Evolutionary conservation across 2,888 invertebrate species (phyloP).

Genomic region (Eupithecia centaureata): DNA sequence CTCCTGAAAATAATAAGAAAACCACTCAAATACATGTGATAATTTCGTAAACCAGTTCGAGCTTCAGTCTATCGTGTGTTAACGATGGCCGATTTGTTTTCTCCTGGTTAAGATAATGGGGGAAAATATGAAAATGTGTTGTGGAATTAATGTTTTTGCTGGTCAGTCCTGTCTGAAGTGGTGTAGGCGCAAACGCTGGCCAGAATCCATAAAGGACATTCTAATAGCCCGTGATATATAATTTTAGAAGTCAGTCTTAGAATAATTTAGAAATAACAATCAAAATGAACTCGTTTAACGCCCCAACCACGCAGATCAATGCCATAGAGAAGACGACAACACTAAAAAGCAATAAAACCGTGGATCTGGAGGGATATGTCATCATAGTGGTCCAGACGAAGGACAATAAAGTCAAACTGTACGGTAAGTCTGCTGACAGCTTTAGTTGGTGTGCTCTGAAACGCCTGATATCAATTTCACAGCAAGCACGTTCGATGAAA

Average conservation of each 20-base stretch:
- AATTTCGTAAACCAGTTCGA: conserved; percentile 43
- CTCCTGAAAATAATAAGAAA: conserved; percentile 22
- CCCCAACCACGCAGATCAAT: conserved; percentile 78
- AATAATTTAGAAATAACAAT: conserved; percentile 42
- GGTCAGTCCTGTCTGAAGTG: conserved; percentile 74
- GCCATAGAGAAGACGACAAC: conserved; percentile 80
- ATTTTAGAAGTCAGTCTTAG: conserved; percentile 39
- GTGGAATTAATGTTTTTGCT: conserved; percentile 56
- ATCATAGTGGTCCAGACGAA: conserved; percentile 97
- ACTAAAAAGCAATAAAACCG: conserved; percentile 82
- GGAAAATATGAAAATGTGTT: conserved; percentile 68
- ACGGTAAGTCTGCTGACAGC: conserved; percentile 85
- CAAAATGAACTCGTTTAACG: conserved; percentile 80
- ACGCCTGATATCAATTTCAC: conserved; percentile 28
- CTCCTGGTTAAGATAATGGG: conserved; percentile 71
- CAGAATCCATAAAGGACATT: conserved; percentile 50
- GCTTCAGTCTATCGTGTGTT: conserved; percentile 45
- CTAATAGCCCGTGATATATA: conserved; percentile 39
- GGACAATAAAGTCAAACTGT: conserved; percentile 96
- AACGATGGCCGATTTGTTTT: conserved; percentile 69
- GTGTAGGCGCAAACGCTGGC: conserved; percentile 80
- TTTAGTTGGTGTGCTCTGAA: not conserved
- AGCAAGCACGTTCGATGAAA: conserved; percentile 19
- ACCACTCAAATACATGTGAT: conserved; percentile 46
- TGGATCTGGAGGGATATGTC: conserved; percentile 97